Evolutionary conservation across 2,888 invertebrate genomes (phyloP), one percentile per base, ranked within the genome.

Genomic region (Morpho achilles): DNA sequence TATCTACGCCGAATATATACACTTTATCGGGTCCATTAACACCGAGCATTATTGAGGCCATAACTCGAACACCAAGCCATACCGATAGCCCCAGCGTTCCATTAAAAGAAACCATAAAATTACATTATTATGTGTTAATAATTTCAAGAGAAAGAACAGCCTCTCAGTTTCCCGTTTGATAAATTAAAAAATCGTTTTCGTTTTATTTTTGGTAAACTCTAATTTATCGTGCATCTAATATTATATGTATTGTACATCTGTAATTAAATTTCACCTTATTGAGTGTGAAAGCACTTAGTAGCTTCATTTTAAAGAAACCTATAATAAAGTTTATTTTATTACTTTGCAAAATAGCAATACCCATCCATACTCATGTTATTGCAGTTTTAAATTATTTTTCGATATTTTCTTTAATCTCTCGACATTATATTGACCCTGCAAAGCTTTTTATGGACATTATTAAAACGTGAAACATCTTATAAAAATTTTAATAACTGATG

Each of bases 41-140:
- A 80, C 78, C 75, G 77, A 74, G 79, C 79, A 77, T 87, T 87
- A 88, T 86, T 78, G 77, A 73, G 76, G 81, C 77, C 75, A 72
- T 84, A 83, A 84, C 82, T 80, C 75, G 76, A 74, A 68, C 82
- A 79, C 79, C 76, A 71, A 73, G 73, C 76, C 75, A 76, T 76
- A 77, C 74, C 73, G 82, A 87, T 84, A 81, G 81, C 86, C 81
- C 78, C 76, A 65, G 74, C 75, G 80, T 87, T 87, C 85, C 87
- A 88, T 89, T 88, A 89, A 86, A 85, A 86, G 85, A 80, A 84
- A 78, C 78, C 82, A 86, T 90, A 89, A 89, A 90, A 84, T 85
- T 80, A 82, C 85, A 85, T 87, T 87, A 90, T 89, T 88, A 90
- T 87, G 88, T 90, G 89, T 89, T 87, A 88, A 88, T 88, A 89